These are phyloP conservation scores for Tuta absoluta DNA, from an alignment of 2,888 invertebrate species.

Conservation along the genomic window DNA sequence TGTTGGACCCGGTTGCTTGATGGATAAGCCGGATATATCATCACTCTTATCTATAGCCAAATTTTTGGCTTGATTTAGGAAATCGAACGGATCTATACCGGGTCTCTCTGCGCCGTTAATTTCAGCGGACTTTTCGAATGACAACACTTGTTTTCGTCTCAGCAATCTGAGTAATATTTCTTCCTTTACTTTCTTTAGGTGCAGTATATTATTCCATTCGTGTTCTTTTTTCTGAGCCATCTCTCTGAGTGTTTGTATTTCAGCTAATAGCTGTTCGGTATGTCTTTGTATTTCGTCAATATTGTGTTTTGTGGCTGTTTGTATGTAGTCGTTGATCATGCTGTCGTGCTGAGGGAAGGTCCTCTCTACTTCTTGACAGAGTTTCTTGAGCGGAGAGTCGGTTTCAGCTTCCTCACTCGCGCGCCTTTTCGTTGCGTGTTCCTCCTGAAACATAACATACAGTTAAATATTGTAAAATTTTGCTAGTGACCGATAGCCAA, in stretches of 20 bases:
- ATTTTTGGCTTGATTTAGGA: slow-evolving; percentile 69
- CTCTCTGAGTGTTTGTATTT: slow-evolving; percentile 86
- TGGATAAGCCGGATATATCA: slow-evolving; percentile 70
- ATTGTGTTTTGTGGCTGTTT: slow-evolving; percentile 82
- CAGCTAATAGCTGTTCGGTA: slow-evolving; percentile 83
- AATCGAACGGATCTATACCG: slow-evolving; percentile 63
- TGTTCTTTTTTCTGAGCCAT: slow-evolving; percentile 90
- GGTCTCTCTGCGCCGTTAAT: slow-evolving; percentile 64
- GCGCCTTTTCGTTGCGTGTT: slow-evolving; percentile 63
- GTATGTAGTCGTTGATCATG: slow-evolving; percentile 84
- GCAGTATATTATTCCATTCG: slow-evolving; percentile 92
- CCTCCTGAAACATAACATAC: slow-evolving; percentile 54
- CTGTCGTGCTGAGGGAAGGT: slow-evolving; percentile 81
- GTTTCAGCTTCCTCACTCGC: slow-evolving; percentile 69
- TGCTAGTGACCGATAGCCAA: too few species aligned
- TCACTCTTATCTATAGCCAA: slow-evolving; percentile 75
- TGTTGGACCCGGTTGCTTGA: slow-evolving; percentile 64
- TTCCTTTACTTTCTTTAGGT: slow-evolving; percentile 91
- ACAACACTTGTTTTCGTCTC: slow-evolving; percentile 84
- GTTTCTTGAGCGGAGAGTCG: slow-evolving; percentile 73
- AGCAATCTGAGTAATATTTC: slow-evolving; percentile 87
- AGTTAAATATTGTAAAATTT: neutral
- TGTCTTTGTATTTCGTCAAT: slow-evolving; percentile 83
- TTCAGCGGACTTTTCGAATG: slow-evolving; percentile 69
- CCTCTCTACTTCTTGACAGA: slow-evolving; percentile 76